phyloP scores from a whole-genome alignment of 2,797 vertebrate species.

The Syncerus caffer region DNA sequence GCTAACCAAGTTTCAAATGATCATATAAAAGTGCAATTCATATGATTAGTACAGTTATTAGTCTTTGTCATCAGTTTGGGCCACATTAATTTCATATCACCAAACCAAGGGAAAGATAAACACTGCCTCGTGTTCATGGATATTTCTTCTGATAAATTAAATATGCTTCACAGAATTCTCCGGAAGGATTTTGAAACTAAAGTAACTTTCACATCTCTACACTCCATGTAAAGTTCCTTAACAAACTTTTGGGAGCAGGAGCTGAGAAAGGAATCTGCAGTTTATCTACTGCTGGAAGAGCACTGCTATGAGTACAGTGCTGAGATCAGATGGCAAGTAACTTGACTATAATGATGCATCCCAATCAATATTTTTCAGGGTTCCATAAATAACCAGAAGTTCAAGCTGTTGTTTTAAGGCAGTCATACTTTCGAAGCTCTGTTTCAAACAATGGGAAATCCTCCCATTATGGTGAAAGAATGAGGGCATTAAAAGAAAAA shows the following conservation, averaged over 20 bases:
- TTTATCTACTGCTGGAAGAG: conserved; percentile 38
- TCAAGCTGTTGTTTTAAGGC: conserved; percentile 67
- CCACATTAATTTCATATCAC: neutral
- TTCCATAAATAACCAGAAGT: conserved; percentile 68
- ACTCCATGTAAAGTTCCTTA: neutral
- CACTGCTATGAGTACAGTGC: neutral
- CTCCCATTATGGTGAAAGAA: neutral
- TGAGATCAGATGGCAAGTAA: conserved; percentile 74
- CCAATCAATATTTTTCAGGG: conserved; percentile 72
- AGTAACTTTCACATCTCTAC: neutral
- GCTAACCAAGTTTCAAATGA: neutral
- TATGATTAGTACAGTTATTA: neutral
- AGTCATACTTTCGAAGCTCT: conserved; percentile 53
- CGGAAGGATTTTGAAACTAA: neutral
- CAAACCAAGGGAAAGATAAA: neutral
- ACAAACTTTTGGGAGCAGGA: neutral
- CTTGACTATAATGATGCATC: conserved; percentile 55
- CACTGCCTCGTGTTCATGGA: neutral
- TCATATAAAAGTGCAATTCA: neutral
- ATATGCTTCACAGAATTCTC: neutral
- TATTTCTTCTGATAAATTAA: neutral
- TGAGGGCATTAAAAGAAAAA: neutral
- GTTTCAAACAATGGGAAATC: neutral
- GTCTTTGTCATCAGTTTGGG: neutral
- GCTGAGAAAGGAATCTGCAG: neutral